Evolutionary conservation across 2,797 vertebrate species (phyloP).

Genomic region (Alouatta caraya): DNA sequence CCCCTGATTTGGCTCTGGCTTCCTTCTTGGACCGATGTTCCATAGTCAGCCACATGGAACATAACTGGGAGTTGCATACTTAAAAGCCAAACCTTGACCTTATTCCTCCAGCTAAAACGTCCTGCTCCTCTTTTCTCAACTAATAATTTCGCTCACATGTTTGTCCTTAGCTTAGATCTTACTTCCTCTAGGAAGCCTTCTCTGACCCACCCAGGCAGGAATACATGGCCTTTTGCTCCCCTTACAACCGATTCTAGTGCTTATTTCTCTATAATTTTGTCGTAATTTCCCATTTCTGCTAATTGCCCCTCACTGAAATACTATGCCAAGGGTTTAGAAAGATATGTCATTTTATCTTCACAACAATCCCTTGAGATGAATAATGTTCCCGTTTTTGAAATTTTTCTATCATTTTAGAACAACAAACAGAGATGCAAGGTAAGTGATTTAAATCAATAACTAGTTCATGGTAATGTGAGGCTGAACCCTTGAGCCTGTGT

Average conservation of each 20-base stretch:
- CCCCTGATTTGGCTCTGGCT: neutral
- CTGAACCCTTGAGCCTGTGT: neutral
- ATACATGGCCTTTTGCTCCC: neutral
- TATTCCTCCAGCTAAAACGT: neutral
- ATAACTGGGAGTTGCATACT: neutral
- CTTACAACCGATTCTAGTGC: neutral
- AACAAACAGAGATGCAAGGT: neutral
- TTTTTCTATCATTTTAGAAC: neutral
- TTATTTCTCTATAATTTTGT: neutral
- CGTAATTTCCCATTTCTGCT: neutral
- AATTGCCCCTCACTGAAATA: neutral
- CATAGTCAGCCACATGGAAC: accelerated
- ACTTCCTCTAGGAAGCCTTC: neutral
- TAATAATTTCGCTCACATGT: neutral
- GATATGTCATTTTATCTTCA: neutral
- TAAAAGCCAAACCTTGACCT: neutral
- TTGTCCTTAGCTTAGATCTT: neutral
- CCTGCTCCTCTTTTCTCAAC: neutral
- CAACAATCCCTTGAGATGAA: neutral
- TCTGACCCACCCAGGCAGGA: neutral
- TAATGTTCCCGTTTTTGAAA: neutral
- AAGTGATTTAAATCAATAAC: neutral
- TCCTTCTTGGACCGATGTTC: neutral
- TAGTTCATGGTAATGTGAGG: neutral
- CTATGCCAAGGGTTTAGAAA: neutral